Conservation (phyloP, 2,888 invertebrate species). For the Cyrtodaria siliqua region DNA sequence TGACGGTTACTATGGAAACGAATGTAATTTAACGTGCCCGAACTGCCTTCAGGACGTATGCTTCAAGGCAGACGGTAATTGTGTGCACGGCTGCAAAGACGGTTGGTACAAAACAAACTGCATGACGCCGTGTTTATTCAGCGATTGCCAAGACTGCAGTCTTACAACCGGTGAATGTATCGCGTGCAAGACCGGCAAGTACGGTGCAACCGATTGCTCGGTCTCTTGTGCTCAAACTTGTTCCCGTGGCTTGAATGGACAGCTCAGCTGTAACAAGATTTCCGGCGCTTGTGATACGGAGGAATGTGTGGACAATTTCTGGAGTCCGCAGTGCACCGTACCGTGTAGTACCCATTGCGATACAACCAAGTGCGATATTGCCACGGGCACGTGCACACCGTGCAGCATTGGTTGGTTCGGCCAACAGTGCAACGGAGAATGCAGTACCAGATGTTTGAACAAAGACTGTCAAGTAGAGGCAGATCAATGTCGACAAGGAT, state of each 20-base stretch:
- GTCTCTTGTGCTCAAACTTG: constrained; percentile 30
- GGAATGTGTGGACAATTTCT: constrained; percentile 26
- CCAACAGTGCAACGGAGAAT: constrained; percentile 22
- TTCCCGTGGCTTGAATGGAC: neutral
- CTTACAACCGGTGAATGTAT: constrained; percentile 36
- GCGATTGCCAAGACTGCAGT: constrained; percentile 38
- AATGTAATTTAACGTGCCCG: constrained; percentile 28
- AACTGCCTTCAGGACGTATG: constrained; percentile 41
- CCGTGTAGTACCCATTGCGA: constrained; percentile 41
- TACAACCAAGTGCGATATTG: constrained; percentile 19
- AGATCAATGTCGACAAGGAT: constrained; percentile 36
- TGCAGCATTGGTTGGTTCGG: constrained; percentile 44
- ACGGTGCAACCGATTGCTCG: constrained; percentile 27
- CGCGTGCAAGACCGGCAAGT: constrained; percentile 33
- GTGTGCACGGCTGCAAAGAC: constrained; percentile 34
- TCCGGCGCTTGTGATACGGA: constrained; percentile 42
- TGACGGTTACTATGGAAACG: constrained; percentile 17
- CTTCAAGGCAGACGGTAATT: constrained; percentile 40
- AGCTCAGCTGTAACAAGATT: constrained; percentile 34
- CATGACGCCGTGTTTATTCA: constrained; percentile 18
- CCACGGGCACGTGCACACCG: constrained; percentile 38
- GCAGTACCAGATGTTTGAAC: constrained; percentile 49
- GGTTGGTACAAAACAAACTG: constrained; percentile 39
- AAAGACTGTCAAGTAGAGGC: constrained; percentile 24
- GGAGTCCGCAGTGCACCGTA: constrained; percentile 14